These are phyloP conservation scores for Amblyopsis rosae DNA, from an alignment of 2,113 vertebrate genomes.

Conservation along the genomic window DNA sequence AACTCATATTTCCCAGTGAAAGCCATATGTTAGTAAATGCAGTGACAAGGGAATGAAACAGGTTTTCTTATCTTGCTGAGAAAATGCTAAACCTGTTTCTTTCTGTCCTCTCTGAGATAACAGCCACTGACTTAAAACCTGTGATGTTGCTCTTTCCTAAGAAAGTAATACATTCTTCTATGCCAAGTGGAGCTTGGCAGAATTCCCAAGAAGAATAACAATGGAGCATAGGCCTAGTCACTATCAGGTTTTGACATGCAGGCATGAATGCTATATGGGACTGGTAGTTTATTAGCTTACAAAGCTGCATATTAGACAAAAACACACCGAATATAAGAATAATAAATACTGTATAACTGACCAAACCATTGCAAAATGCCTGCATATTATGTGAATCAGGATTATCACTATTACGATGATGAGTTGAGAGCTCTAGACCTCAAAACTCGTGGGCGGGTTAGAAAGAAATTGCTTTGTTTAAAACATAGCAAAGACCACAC, in stretches of 20 bases:
- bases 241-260: slow-evolving; percentile 11
- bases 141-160: neutral
- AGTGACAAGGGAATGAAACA: slow-evolving; percentile 10
- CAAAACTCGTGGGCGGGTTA: no score
- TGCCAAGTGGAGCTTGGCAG: neutral
- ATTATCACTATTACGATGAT: no score
- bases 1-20: slow-evolving; percentile 84
- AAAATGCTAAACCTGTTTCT: neutral
- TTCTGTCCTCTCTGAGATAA: slow-evolving; percentile 4
- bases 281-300: neutral
- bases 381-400: no score
- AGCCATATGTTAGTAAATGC: slow-evolving; percentile 67
- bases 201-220: neutral
- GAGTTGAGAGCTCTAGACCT: no score
- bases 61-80: neutral
- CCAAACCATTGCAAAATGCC: no score
- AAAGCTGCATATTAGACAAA: neutral
- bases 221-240: neutral
- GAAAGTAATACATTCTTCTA: neutral
- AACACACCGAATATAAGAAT: neutral
- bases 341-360: no score
- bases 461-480: no score
- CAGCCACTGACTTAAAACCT: neutral
- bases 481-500: no score
- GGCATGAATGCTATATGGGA: neutral